These are phyloP conservation scores for Sebastiscus albofasciatus DNA, from an alignment of 2,797 vertebrate genomes.

Conservation along the genomic window DNA sequence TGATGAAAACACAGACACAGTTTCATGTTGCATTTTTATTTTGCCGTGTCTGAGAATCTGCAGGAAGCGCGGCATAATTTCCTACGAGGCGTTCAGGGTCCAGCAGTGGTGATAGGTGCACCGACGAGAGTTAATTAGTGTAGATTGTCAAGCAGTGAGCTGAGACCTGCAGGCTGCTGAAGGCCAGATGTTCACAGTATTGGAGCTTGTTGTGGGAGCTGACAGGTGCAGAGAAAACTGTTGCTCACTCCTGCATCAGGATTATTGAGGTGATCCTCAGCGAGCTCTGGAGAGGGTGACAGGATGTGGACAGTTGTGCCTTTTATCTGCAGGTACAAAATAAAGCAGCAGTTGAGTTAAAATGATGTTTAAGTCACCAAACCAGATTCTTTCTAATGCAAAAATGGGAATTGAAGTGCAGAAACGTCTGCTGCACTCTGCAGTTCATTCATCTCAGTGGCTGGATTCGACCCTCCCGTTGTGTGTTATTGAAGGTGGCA, in stretches of 20 bases:
- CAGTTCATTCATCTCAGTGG: neutral
- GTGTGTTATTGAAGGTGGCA: neutral
- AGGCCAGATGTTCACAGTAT: constrained; percentile 31
- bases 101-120: neutral
- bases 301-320: neutral
- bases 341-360: neutral
- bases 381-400: neutral
- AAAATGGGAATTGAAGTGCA: neutral
- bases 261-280: neutral
- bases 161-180: constrained; percentile 15
- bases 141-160: neutral
- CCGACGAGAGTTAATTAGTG: constrained; percentile 5
- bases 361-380: neutral
- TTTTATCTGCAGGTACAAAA: neutral
- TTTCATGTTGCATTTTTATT: neutral
- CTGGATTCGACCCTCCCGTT: neutral
- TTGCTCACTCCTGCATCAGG: neutral
- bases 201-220: constrained; percentile 3
- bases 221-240: constrained; percentile 19
- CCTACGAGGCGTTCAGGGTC: constrained; percentile 25
- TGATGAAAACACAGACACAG: neutral
- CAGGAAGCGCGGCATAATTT: neutral
- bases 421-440: neutral
- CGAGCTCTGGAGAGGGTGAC: neutral
- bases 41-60: neutral